Evolutionary conservation across 2,888 invertebrate species (phyloP).

Genomic region (Alsophila aescularia): DNA sequence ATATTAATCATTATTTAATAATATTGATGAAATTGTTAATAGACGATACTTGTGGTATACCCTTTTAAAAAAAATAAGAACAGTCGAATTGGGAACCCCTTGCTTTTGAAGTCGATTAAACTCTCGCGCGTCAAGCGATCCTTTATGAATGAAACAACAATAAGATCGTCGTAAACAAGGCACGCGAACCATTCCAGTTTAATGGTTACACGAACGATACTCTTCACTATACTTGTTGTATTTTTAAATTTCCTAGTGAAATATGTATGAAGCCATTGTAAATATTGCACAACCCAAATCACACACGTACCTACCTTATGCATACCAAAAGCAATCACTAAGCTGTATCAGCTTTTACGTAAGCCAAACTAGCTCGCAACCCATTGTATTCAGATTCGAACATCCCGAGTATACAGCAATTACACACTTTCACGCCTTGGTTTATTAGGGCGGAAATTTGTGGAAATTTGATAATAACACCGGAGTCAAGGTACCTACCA

Average conservation of each 20-base stretch:
- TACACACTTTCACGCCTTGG: conserved; percentile 56
- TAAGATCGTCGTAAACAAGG: too few species aligned
- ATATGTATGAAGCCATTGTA: not conserved
- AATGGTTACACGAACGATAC: too few species aligned
- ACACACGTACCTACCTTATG: not conserved
- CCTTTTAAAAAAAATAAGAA: too few species aligned
- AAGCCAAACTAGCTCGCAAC: conserved; percentile 41
- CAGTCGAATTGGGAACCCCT: too few species aligned
- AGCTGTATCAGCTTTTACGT: conserved; percentile 36
- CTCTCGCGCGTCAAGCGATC: too few species aligned
- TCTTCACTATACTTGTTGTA: too few species aligned
- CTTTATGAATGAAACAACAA: too few species aligned
- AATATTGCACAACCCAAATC: conserved; percentile 4
- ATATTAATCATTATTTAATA: too few species aligned
- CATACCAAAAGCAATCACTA: conserved; percentile 19
- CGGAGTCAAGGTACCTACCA: not conserved
- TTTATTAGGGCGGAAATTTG: conserved; percentile 47
- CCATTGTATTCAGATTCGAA: conserved; percentile 50
- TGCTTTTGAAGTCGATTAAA: too few species aligned
- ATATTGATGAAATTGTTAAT: too few species aligned
- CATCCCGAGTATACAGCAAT: conserved; percentile 35
- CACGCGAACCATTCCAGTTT: too few species aligned
- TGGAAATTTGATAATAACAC: conserved; percentile 28
- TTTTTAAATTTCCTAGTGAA: not conserved
- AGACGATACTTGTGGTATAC: too few species aligned